phyloP scores from a whole-genome alignment of 2,113 vertebrate genomes.

The Microtus ochrogaster region DNA sequence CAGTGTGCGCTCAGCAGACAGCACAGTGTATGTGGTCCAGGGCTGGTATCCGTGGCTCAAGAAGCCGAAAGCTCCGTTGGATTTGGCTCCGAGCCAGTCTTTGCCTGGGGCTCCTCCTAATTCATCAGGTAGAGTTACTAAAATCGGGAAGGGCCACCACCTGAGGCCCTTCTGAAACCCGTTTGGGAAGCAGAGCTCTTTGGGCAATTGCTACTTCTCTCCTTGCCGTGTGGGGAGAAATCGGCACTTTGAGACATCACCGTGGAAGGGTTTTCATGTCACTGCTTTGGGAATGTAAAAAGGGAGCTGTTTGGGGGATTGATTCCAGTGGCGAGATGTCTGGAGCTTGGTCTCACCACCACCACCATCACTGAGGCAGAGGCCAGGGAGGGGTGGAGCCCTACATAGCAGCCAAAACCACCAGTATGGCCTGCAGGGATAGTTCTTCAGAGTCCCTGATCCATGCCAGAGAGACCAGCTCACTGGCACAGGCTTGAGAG shows the following conservation, averaged over 20 bases:
- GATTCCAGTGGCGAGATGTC: neutral
- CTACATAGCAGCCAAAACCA: neutral
- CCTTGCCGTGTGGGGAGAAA: neutral
- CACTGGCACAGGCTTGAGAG: neutral
- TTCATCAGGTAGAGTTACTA: constrained; percentile 10
- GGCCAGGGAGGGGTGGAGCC: neutral
- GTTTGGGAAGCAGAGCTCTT: neutral
- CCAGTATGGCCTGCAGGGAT: neutral
- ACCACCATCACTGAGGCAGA: neutral
- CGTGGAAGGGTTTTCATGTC: neutral
- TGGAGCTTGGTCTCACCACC: neutral
- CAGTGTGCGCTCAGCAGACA: neutral
- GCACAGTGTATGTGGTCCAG: neutral
- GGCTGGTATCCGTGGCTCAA: neutral
- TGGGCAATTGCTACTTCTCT: neutral
- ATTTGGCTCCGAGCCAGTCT: neutral
- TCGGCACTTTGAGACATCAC: neutral
- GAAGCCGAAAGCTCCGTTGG: neutral
- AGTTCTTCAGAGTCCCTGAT: neutral
- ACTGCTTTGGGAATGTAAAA: neutral
- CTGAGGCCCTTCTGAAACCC: neutral
- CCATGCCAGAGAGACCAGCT: neutral
- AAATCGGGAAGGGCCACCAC: neutral
- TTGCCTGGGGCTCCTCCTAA: neutral
- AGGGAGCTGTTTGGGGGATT: neutral